These are phyloP conservation scores for Rhingia campestris DNA, from an alignment of 2,888 invertebrate genomes.

Conservation along the genomic window DNA sequence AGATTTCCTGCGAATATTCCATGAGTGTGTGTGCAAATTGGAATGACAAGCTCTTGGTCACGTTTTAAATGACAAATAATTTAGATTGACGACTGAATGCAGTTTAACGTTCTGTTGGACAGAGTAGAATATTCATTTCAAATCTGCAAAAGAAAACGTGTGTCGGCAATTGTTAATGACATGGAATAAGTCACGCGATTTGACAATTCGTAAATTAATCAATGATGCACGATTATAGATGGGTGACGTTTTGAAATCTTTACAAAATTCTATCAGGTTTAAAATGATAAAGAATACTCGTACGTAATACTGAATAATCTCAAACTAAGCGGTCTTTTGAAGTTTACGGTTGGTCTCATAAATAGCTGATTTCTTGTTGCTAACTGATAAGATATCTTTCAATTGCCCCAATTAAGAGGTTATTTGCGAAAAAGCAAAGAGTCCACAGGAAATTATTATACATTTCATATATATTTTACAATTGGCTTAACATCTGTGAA, in stretches of 20 bases:
- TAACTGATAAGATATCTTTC: conserved; percentile 37
- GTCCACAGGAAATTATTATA: conserved; percentile 14
- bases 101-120: background rate
- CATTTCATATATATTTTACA: background rate
- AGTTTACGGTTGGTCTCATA: background rate
- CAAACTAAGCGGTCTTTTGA: background rate
- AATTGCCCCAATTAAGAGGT: conserved; percentile 60
- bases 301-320: background rate
- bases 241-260: too few relatives aligned
- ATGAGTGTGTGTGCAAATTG: background rate
- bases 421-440: background rate
- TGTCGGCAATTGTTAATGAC: too few relatives aligned
- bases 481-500: background rate
- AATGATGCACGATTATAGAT: too few relatives aligned
- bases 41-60: conserved; percentile 35
- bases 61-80: conserved; percentile 46
- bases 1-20: conserved; percentile 57
- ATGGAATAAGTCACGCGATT: too few relatives aligned
- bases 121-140: too few relatives aligned
- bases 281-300: too few relatives aligned
- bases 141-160: too few relatives aligned
- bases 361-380: conserved; percentile 25
- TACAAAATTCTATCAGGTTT: too few relatives aligned
- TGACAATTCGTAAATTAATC: too few relatives aligned
- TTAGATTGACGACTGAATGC: conserved; percentile 52